These are phyloP conservation scores for Chrysolophus pictus DNA, from an alignment of 2,797 vertebrate genomes.

Conservation along the genomic window DNA sequence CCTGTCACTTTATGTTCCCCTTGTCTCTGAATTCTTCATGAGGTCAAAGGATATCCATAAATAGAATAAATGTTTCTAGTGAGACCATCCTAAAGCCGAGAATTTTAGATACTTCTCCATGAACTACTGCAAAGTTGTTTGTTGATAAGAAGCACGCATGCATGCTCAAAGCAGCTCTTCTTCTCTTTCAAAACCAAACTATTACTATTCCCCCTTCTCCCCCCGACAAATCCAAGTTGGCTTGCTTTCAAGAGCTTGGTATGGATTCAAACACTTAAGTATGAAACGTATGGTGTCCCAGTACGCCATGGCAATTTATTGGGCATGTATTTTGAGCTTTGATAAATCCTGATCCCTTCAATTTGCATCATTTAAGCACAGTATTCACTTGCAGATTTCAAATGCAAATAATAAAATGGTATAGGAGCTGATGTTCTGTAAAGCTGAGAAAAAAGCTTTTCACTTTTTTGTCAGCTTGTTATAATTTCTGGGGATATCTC, in stretches of 20 bases:
- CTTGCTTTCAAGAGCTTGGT: neutral
- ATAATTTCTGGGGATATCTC: constrained; percentile 60
- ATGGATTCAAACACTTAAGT: neutral
- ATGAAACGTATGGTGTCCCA: neutral
- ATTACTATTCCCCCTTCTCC: neutral
- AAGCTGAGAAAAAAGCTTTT: constrained; percentile 56
- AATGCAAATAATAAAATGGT: constrained; percentile 51
- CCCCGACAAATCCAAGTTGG: neutral
- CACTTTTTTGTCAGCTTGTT: constrained; percentile 63
- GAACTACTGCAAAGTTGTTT: neutral
- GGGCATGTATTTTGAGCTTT: neutral
- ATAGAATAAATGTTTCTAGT: neutral
- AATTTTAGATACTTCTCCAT: neutral
- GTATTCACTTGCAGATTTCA: constrained; percentile 24
- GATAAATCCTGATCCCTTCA: neutral
- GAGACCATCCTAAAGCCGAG: neutral
- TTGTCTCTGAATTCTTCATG: neutral
- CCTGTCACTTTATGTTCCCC: neutral
- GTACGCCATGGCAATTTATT: neutral
- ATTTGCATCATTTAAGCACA: constrained; percentile 17
- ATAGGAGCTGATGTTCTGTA: constrained; percentile 50
- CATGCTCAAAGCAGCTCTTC: neutral
- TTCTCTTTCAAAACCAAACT: neutral
- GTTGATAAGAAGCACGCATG: neutral
- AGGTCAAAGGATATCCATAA: neutral